Percentiles rank a stretch among this genome's conserved stretches.
These are phyloP conservation scores for Marmota monax DNA, from an alignment of 2,113 vertebrate species.

Conservation along the genomic window DNA sequence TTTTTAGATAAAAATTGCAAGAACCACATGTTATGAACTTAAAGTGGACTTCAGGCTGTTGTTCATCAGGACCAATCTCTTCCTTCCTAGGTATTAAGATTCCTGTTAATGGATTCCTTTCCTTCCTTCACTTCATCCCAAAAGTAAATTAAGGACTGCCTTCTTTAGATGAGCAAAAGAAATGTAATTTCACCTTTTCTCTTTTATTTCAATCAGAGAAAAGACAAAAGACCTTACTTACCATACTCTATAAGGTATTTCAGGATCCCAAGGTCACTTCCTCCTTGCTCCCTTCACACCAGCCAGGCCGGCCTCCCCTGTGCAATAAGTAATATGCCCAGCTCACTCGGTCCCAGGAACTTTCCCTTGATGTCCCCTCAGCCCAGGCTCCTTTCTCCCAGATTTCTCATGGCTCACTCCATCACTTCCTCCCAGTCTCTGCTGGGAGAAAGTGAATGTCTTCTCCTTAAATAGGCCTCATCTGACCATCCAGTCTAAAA, in stretches of 20 bases:
- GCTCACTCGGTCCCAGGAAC: background rate
- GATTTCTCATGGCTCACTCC: background rate
- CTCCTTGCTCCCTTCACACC: background rate
- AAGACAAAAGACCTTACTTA: background rate
- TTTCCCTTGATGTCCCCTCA: background rate
- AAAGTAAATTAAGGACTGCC: background rate
- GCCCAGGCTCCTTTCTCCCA: background rate
- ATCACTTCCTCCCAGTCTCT: background rate
- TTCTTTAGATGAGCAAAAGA: background rate
- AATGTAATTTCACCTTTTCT: background rate
- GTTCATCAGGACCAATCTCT: background rate
- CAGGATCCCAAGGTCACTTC: background rate
- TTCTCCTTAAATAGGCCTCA: background rate
- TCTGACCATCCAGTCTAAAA: background rate
- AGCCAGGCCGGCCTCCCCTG: background rate
- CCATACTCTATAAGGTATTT: background rate
- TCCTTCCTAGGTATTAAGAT: background rate
- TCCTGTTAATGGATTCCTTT: background rate
- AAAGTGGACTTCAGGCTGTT: background rate
- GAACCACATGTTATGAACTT: background rate
- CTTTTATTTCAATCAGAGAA: conserved; percentile 18
- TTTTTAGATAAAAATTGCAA: conserved; percentile 51
- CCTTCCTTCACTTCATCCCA: background rate
- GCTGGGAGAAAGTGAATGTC: background rate
- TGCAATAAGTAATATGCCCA: background rate